Evolutionary conservation across 2,113 vertebrate genomes (phyloP).

Genomic region (Hippolais icterina): DNA sequence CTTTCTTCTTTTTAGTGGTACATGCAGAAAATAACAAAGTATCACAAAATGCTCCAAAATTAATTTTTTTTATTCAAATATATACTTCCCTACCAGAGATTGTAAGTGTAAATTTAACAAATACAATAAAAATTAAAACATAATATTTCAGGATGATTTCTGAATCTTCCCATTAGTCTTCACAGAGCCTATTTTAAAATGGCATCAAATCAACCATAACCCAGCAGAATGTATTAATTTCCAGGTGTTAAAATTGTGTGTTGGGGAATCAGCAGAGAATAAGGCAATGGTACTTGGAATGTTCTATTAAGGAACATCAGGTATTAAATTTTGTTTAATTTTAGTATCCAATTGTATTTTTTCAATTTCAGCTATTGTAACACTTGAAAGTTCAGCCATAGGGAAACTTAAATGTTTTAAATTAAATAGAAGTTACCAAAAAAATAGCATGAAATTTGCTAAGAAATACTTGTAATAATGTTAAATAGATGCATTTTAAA

Average conservation of each 20-base stretch:
- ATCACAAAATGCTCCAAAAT: neutral
- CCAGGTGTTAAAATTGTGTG: slow-evolving; percentile 15
- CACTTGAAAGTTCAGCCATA: neutral
- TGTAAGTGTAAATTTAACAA: neutral
- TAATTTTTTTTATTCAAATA: neutral
- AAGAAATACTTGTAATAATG: neutral
- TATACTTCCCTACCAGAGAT: accelerated
- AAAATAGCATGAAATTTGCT: neutral
- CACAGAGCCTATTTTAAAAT: slow-evolving; percentile 23
- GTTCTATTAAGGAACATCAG: neutral
- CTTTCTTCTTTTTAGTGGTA: neutral
- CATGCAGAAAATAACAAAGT: neutral
- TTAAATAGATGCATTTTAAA: neutral
- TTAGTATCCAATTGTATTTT: neutral
- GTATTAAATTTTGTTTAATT: neutral
- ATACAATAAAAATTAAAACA: neutral
- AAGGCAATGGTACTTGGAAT: neutral
- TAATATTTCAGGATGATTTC: neutral
- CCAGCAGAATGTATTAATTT: slow-evolving; percentile 3
- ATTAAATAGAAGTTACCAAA: neutral
- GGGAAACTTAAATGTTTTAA: neutral
- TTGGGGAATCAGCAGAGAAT: neutral
- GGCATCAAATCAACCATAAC: neutral
- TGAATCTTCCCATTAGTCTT: slow-evolving; percentile 5
- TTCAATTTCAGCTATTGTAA: neutral